phyloP scores from a whole-genome alignment of 2,888 invertebrate genomes.

The Drosophila mimetica region DNA sequence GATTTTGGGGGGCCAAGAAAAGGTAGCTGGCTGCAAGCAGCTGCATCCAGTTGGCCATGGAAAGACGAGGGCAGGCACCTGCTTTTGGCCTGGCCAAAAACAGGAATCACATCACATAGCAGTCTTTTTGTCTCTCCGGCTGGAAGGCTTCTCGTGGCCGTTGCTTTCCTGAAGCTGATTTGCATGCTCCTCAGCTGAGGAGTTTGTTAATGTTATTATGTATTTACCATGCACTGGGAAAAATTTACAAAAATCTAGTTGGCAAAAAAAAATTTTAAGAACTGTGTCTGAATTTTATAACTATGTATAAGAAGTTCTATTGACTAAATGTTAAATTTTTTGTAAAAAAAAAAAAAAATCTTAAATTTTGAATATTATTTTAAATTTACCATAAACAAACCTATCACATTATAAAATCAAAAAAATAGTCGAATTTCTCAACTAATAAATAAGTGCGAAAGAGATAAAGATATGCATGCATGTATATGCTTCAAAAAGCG shows the following conservation, averaged over 20 bases:
- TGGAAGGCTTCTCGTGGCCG: conserved; percentile 27
- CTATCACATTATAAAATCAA: too few relatives aligned
- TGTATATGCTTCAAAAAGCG: too few relatives aligned
- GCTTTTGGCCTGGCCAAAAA: conserved; percentile 46
- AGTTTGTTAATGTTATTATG: conserved; percentile 50
- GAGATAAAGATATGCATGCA: too few relatives aligned
- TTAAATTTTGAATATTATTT: too few relatives aligned
- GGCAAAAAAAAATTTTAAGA: background rate
- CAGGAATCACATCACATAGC: conserved; percentile 49
- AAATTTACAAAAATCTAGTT: background rate
- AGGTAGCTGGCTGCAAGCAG: conserved; percentile 12
- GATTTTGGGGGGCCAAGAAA: background rate
- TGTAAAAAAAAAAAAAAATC: too few relatives aligned
- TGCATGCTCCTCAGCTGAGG: conserved; percentile 63
- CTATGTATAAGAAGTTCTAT: too few relatives aligned
- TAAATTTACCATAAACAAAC: too few relatives aligned
- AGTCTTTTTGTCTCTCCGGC: conserved; percentile 37
- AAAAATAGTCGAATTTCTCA: too few relatives aligned
- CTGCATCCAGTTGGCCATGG: conserved; percentile 40
- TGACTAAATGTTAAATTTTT: too few relatives aligned
- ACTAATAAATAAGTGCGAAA: too few relatives aligned
- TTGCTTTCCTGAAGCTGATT: conserved; percentile 54
- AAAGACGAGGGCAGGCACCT: conserved; percentile 44
- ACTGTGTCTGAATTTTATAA: background rate
- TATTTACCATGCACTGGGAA: conserved; percentile 53